Base-by-base conservation (phyloP, 1,140 invertebrate species). In the Mylabris phalerata region DNA sequence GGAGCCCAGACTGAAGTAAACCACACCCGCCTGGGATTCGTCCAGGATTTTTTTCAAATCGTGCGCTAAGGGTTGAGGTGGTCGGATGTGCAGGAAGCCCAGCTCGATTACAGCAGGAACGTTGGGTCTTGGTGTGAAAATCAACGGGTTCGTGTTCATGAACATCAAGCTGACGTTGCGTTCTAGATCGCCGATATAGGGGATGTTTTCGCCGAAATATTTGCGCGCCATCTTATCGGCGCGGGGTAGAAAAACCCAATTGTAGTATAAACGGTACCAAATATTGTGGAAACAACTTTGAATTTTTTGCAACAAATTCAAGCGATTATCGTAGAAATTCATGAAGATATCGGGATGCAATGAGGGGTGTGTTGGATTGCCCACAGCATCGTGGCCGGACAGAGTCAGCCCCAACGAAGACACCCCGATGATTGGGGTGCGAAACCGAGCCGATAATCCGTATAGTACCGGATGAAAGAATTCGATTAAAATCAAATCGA, bases 1-100 rank as follows among this genome's bases (percentile, higher is more conserved):
- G 7, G 77, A 75, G 2, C 80, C 81, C 9, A 82, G 68, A 56
- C 77, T 80, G 58, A 83, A 76, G 48, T 79, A 80, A 48, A 80
- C 68, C 4, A 76, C 71, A 10, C 79, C 78, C 38, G 77, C 64
- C 40, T 68, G 64, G 5, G 72, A 57, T 26, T 66, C 60, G n/a
- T 73, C 72, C 10, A 77, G 50, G 48, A 70, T 66, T 32, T 67
- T 55, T 57, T 75, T 52, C 26, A 76, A 55, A 25, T 75, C 69
- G 65, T 62, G 9, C 4, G 78, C 73, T 55, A 79, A 48, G 13
- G 69, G 51, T 55, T 75, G 73, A 6, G 66, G 59, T 3, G 67
- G 63, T 60, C 74, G 71, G 27, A 75, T 70, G 61, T 81, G 78
- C 48, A 80, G 64, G 32, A 75, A 75, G 24, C 75, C 75, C 44